A percentile compares a stretch with the other conserved stretches of the same genome.
These are phyloP conservation scores for Trachymyrmex cornetzi DNA, from an alignment of 1,140 invertebrate genomes.

Conservation along the genomic window DNA sequence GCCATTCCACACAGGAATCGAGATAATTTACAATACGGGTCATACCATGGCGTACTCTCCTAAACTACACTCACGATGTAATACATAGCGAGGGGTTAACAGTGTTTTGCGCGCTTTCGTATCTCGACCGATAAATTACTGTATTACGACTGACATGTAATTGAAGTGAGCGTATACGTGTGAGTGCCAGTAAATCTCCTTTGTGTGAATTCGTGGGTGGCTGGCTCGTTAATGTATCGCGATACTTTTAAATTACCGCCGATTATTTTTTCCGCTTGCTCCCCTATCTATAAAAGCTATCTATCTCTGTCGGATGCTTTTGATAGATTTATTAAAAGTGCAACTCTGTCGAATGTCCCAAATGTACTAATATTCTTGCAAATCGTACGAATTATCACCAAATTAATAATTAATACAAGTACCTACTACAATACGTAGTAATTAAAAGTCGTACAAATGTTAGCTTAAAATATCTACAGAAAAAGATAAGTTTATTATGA, in stretches of 20 bases:
- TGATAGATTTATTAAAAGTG: constrained; percentile 71
- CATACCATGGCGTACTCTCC: constrained; percentile 5
- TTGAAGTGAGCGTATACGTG: background rate
- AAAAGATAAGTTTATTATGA: background rate
- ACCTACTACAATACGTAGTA: background rate
- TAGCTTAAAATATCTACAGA: background rate
- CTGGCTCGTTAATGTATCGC: constrained; percentile 44
- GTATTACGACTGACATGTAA: constrained; percentile 55
- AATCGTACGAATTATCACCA: constrained; percentile 19
- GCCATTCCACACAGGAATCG: constrained; percentile 23
- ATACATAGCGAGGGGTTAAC: constrained; percentile 16
- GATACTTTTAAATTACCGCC: constrained; percentile 60
- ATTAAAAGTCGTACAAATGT: background rate
- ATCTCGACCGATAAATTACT: constrained; percentile 60
- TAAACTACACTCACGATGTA: constrained; percentile 3
- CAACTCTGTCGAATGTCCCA: constrained; percentile 70
- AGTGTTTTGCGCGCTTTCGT: constrained; percentile 56
- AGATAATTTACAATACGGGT: constrained; percentile 31
- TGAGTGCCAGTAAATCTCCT: constrained; percentile 6
- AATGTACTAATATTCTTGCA: constrained; percentile 15
- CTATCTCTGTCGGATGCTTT: constrained; percentile 65
- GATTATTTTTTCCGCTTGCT: constrained; percentile 63
- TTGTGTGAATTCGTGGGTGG: constrained; percentile 49
- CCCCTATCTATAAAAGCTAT: constrained; percentile 59
- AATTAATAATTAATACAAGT: background rate